These are phyloP conservation scores for Dendrolimus kikuchii DNA, from an alignment of 1,140 invertebrate genomes.

Conservation along the genomic window DNA sequence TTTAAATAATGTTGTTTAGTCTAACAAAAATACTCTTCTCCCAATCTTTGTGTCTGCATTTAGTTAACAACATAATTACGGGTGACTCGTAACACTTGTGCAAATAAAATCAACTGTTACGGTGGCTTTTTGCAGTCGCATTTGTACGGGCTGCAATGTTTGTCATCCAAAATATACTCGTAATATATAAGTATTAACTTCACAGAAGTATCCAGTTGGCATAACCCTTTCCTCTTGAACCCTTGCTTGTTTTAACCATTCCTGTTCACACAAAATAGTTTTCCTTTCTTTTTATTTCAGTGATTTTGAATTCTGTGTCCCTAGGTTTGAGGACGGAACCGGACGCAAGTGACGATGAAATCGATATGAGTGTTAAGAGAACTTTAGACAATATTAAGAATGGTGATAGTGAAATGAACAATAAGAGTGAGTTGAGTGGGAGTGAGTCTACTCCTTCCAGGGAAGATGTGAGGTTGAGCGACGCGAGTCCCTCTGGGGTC, in stretches of 20 bases:
- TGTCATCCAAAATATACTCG: too few relatives aligned
- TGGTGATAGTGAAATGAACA: slow-evolving; percentile 63
- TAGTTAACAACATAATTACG: too few relatives aligned
- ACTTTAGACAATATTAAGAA: slow-evolving; percentile 69
- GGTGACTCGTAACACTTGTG: too few relatives aligned
- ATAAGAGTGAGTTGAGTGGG: slow-evolving; percentile 54
- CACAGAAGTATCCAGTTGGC: too few relatives aligned
- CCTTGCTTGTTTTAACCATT: slow-evolving; percentile 15
- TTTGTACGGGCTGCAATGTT: too few relatives aligned
- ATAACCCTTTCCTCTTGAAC: background rate
- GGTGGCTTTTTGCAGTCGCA: too few relatives aligned
- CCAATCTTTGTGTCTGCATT: too few relatives aligned
- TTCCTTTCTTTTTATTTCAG: slow-evolving; percentile 68
- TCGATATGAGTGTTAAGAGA: slow-evolving; percentile 67
- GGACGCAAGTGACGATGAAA: slow-evolving; percentile 66
- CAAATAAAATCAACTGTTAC: too few relatives aligned
- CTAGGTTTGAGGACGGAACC: slow-evolving; percentile 69
- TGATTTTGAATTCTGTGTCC: slow-evolving; percentile 71
- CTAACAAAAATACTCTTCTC: too few relatives aligned
- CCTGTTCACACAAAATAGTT: slow-evolving; percentile 40
- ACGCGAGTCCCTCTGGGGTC: slow-evolving; percentile 47
- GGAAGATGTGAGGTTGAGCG: slow-evolving; percentile 46
- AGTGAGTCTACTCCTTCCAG: slow-evolving; percentile 52
- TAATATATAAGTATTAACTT: too few relatives aligned
- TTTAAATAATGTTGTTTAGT: too few relatives aligned